Evolutionary conservation across 1,140 invertebrate genomes (phyloP), one percentile per base, ranked within the genome.

Genomic region (Cotesia glomerata): DNA sequence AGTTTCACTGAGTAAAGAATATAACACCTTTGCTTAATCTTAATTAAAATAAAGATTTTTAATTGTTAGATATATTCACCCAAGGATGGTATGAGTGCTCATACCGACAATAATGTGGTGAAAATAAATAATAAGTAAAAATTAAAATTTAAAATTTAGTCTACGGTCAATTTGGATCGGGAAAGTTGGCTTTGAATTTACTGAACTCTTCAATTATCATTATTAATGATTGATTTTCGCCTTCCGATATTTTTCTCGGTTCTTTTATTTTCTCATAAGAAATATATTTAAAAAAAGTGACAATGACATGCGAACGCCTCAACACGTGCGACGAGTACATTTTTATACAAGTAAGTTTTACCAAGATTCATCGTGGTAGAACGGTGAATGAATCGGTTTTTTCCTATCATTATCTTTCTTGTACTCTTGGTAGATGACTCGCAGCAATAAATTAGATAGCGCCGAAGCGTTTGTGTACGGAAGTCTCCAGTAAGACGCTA

Each of bases 401-500:
- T 45, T 45, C 11, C 39, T 35, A 64, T 65, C 52, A 56, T 71
- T 64, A 71, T 71, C 52, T 63, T 39, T 71, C 69, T 64, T 39
- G 64, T 54, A 26, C 45, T 36, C 49, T 56, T 51, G 39, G 51
- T 54, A 71, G 69, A 71, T 71, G 69, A 71, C 62, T 71, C 52
- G 58, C 18, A 36, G 61, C 62, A 71, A 71, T 71, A 71, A 71
- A 71, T 71, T 64, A 71, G 69, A 71, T 71, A 71, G 58, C 61
- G 54, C 59, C 16, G 32, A 71, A 71, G 59, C 69, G 69, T 71
- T 56, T 51, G 69, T 64, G 69, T 61, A 51, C 69, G 62, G 62
- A 71, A 71, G 69, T 71, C 69, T 71, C 52, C 34, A 63, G 45
- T 61, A 61, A 61, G 62, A 71, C 69, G 69, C 26, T 45, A 45